Base-by-base conservation (phyloP, 2,113 vertebrate species). In the Pseudorhombus dupliciocellatus region DNA sequence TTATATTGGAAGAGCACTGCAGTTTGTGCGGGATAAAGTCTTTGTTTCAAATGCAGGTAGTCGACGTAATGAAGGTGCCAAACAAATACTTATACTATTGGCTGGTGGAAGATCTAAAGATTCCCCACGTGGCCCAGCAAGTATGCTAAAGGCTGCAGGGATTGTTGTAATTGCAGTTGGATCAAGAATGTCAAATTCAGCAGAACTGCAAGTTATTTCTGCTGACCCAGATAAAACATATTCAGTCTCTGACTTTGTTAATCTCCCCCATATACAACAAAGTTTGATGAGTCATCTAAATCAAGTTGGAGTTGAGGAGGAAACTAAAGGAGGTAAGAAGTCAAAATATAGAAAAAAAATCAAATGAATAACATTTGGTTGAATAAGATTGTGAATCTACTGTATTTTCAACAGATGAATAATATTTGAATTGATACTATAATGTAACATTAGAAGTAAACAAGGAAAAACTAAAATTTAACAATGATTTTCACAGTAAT, bases 61-160 rank as follows among this genome's bases (percentile, higher is more conserved):
- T 46, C 79, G 85, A 64, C 66, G 31, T 63, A 30, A 73, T 57
- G 74, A 91, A 56, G 84, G 80, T 59, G 82, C 83, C 7, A 82
- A 87, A 4, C 90, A 93, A 73, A 92, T 93, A 72, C 77, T 93
- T 75, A 37, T 94, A 8, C 26, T 94, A 21, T 46, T 94, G 58
- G 69, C 89, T 85, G 85, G 84, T 73, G 89, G 90, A 58, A 90
- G 89, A 77, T 94, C 92, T 2, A 85, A 84, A 77, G 91, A 94
- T 81, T 92, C 90, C 69, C 87, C 91, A 28, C 62, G 75, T 66
- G 88, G 85, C 7, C 90, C 91, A 63, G 85, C 91, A 59, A 82
- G 44, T 21, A 76, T 77, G 25, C 86, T 94, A 0, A 93, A 92
- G 73, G 67, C 58, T 50, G 75, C 66, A 59, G 92, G 93, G 2